phyloP scores from a whole-genome alignment of 2,113 vertebrate genomes.

The Boulengeromyrus knoepffleri region DNA sequence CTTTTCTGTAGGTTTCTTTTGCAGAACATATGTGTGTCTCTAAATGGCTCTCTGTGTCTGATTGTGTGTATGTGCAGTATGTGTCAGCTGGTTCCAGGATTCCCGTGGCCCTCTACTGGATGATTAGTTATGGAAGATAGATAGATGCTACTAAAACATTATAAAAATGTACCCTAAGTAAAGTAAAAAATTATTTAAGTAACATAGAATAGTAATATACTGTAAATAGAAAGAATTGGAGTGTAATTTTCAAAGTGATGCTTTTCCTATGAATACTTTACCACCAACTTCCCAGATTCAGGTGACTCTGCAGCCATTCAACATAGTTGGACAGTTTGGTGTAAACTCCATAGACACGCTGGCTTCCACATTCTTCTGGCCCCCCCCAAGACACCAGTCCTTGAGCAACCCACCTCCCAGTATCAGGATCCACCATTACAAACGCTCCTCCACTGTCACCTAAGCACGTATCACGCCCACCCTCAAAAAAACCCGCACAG shows the following conservation, averaged over 20 bases:
- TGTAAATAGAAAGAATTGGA: background rate
- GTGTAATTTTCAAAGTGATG: background rate
- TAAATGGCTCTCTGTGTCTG: background rate
- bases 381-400: constrained; percentile 94
- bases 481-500: constrained; percentile 85
- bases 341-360: constrained; percentile 91
- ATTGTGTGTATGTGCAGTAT: background rate
- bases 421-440: constrained; percentile 65
- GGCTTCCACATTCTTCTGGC: constrained; percentile 87
- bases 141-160: background rate
- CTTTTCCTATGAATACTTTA: background rate
- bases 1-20: background rate
- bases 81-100: background rate
- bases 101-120: background rate
- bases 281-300: constrained; percentile 33
- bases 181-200: background rate
- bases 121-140: background rate
- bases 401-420: constrained; percentile 73
- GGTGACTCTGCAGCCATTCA: constrained; percentile 71
- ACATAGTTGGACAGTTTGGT: constrained; percentile 81
- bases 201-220: background rate
- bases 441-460: constrained; percentile 94
- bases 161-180: background rate
- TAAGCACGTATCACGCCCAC: constrained; percentile 85
- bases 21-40: background rate